A percentile compares a stretch with the other conserved stretches of the same genome.
These are phyloP conservation scores for Erpornis zantholeuca DNA, from an alignment of 2,113 vertebrate species.

Conservation along the genomic window DNA sequence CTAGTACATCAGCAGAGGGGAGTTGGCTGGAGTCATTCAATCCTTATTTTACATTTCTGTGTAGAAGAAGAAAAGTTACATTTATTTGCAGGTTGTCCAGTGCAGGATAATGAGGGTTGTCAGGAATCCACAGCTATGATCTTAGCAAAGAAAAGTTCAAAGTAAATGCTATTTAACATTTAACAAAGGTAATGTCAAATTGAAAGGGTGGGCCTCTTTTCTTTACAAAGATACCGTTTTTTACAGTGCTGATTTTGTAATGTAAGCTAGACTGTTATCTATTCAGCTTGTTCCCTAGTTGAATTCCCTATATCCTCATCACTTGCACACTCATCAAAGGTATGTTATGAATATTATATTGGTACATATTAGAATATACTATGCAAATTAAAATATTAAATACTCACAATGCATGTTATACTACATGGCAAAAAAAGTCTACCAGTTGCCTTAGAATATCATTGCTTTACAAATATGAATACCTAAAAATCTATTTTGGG, in stretches of 20 bases:
- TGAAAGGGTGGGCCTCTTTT: not conserved
- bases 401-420: not conserved
- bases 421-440: not conserved
- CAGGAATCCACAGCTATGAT: constrained; percentile 70
- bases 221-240: not conserved
- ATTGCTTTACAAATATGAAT: not conserved
- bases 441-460: not conserved
- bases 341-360: not conserved
- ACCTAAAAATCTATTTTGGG: not conserved
- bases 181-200: not conserved
- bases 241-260: not conserved
- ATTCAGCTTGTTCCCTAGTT: not conserved
- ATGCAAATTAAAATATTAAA: not conserved
- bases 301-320: not conserved
- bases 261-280: not conserved
- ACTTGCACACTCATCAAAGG: not conserved
- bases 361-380: not conserved
- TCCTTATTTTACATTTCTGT: not conserved
- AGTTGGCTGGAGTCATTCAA: not conserved
- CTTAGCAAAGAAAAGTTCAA: constrained; percentile 58
- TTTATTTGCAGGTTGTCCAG: constrained; percentile 70
- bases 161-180: not conserved
- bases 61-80: constrained; percentile 71
- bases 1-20: too few species aligned
- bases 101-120: constrained; percentile 49